These are phyloP conservation scores for Caracal caracal DNA, from an alignment of 2,113 vertebrate species.

Conservation along the genomic window DNA sequence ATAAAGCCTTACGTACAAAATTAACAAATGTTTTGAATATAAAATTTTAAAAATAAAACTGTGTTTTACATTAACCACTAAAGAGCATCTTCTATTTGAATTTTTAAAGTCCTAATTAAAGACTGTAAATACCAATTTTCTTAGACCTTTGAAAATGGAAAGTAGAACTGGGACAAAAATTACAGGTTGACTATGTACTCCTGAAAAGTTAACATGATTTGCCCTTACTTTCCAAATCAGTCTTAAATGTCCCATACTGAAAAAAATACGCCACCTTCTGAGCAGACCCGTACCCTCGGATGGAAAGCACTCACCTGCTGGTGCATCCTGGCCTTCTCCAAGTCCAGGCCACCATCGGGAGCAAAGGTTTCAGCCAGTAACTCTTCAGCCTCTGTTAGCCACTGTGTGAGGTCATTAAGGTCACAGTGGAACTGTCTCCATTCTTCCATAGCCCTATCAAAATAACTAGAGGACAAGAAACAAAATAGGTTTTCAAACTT, in stretches of 20 bases:
- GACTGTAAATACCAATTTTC: background rate
- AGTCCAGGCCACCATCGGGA: conserved; percentile 88
- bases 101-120: background rate
- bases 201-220: background rate
- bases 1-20: background rate
- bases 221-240: background rate
- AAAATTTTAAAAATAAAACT: background rate
- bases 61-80: background rate
- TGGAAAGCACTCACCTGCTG: conserved; percentile 89
- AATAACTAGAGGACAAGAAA: conserved; percentile 85
- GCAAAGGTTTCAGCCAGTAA: conserved; percentile 85
- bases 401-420: conserved; percentile 92
- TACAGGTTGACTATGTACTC: background rate
- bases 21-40: background rate
- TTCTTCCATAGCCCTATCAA: conserved; percentile 90
- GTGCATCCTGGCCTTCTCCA: conserved; percentile 85
- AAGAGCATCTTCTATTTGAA: background rate
- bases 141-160: background rate
- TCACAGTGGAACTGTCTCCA: conserved; percentile 96
- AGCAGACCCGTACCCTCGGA: background rate
- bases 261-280: background rate
- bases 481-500: background rate
- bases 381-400: conserved; percentile 91
- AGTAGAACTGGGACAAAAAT: background rate
- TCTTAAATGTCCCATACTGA: background rate